These are phyloP conservation scores for Taenaris catops DNA, from an alignment of 2,888 invertebrate species.

Conservation along the genomic window DNA sequence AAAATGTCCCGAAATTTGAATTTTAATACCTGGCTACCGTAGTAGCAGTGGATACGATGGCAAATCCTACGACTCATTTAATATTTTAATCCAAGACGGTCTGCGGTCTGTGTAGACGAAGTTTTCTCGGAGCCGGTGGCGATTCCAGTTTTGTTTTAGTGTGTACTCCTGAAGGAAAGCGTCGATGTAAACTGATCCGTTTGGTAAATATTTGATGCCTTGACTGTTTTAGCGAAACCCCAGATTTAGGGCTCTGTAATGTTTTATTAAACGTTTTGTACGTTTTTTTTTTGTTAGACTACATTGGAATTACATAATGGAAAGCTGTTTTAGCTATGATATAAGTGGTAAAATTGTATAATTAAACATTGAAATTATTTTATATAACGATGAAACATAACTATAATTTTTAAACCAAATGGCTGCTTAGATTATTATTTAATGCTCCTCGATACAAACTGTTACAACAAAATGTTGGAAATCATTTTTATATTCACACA, in stretches of 20 bases:
- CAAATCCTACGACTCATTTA: conserved; percentile 65
- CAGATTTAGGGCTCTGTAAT: conserved; percentile 7
- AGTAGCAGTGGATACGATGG: conserved; percentile 17
- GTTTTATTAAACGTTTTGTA: conserved; percentile 4
- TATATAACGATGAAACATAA: too few species aligned
- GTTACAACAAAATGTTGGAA: too few species aligned
- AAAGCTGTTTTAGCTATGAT: too few species aligned
- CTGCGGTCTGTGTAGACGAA: conserved; percentile 56
- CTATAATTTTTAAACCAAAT: too few species aligned
- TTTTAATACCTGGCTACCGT: conserved; percentile 2
- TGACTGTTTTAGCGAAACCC: conserved; percentile 35
- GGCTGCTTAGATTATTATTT: too few species aligned
- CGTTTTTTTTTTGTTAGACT: not conserved
- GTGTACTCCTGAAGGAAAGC: conserved; percentile 35
- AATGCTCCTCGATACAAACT: too few species aligned
- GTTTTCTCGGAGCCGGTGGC: conserved; percentile 49
- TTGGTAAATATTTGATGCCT: conserved; percentile 50
- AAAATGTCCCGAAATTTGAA: not conserved
- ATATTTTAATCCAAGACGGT: conserved; percentile 72
- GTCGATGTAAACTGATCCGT: conserved; percentile 35
- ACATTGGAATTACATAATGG: too few species aligned
- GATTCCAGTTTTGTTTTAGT: conserved; percentile 65
- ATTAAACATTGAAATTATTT: too few species aligned
- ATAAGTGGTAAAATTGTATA: too few species aligned
- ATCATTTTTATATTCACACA: too few species aligned